Evolutionary conservation across 2,113 vertebrate species (phyloP).

Genomic region (Passer domesticus): DNA sequence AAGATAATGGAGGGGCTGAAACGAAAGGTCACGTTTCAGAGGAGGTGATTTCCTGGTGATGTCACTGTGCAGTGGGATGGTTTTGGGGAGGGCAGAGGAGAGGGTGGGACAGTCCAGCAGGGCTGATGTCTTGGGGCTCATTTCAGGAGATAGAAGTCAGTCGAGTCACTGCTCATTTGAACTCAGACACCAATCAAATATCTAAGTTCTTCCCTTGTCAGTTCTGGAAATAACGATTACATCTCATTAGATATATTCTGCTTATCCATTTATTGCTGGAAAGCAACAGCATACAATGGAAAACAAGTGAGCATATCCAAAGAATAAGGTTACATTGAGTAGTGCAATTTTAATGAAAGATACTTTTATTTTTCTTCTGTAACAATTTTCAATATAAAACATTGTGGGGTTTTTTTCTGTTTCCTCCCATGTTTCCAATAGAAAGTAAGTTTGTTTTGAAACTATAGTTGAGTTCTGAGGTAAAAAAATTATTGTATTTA

Average conservation of each 20-base stretch:
- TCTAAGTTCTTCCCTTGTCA: background rate
- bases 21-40: background rate
- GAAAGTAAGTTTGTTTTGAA: background rate
- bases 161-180: background rate
- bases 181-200: background rate
- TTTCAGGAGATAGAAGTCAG: background rate
- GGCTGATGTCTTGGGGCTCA: background rate
- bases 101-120: background rate
- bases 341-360: background rate
- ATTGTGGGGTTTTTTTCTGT: background rate
- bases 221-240: background rate
- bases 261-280: background rate
- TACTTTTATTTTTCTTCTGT: background rate
- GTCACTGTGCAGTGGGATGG: background rate
- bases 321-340: background rate
- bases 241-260: background rate
- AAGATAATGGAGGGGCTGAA: background rate
- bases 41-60: background rate
- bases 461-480: background rate
- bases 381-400: background rate
- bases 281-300: background rate
- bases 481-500: background rate
- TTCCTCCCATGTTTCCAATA: background rate
- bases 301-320: background rate
- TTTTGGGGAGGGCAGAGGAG: background rate